Base-by-base conservation (phyloP, 2,888 invertebrate genomes). In the Spatulosminthurus flaviceps region DNA sequence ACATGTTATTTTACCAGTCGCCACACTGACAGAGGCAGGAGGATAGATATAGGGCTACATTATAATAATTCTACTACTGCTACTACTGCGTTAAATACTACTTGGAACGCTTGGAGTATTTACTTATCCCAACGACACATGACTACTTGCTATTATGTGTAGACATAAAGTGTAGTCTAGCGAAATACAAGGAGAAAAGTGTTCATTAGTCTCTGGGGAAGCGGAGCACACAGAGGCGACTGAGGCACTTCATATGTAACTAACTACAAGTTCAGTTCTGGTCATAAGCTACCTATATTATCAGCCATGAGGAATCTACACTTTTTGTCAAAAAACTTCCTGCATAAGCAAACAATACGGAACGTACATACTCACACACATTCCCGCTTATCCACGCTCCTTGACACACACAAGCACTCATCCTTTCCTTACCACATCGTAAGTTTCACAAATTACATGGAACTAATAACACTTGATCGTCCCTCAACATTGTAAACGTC, bases 121-220 rank as follows among this genome's bases (percentile, higher is more conserved):
- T 51, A 51, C 51, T 51, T 51, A n/a, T 51, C 16, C 51, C 16
- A 51, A n/a, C 51, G 51, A 19, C 51, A n/a, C 2, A 51, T 51
- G 51, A 51, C 51, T 51, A 9, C 7, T 51, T 51, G 1, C 51
- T n/a, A 51, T n/a, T 51, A 34, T 34, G 34, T 51, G n/a, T 16
- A 51, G 51, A 13, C n/a, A 51, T 51, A 51, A 51, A 51, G 51
- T 51, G 16, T 21, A 24, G 24, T 74, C 60, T 74, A 21, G 28
- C 26, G 34, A 34, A 61, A 61, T 74, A 28, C 74, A 24, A 74
- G 34, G 51, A 74, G 61, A 74, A 74, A 60, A 60, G 60, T 28
- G 60, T 60, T 74, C 74, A 74, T 74, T 60, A 60, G 74, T 61
- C 74, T 74, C 60, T 22, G 22, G 60, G 74, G 74, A 74, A 61